These are phyloP conservation scores for Ancistrus triradiatus DNA, from an alignment of 2,113 vertebrate genomes.

Conservation along the genomic window DNA sequence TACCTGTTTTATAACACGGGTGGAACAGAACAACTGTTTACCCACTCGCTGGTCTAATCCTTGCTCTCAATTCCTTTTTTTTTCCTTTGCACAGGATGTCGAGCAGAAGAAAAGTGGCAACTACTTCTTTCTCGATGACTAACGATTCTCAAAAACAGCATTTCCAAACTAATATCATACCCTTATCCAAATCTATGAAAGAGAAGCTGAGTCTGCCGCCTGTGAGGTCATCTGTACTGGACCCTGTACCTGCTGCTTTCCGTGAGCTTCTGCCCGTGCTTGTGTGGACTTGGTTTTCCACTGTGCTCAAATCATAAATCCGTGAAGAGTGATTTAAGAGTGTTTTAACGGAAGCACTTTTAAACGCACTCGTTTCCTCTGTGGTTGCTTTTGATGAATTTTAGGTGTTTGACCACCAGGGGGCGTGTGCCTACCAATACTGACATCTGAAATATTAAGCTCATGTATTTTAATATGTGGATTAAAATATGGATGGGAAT, in stretches of 20 bases:
- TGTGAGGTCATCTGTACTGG: neutral
- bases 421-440: neutral
- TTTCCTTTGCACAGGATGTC: slow-evolving; percentile 78
- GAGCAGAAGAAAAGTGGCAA: slow-evolving; percentile 98
- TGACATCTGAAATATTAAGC: neutral
- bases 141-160: slow-evolving; percentile 23
- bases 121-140: slow-evolving; percentile 98
- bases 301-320: neutral
- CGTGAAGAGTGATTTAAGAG: neutral
- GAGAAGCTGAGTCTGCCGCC: neutral
- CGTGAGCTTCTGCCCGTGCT: neutral
- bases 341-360: slow-evolving; percentile 5
- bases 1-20: too few species aligned
- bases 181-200: neutral
- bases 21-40: too few species aligned
- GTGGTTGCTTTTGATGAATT: neutral
- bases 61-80: neutral
- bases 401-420: slow-evolving; percentile 19
- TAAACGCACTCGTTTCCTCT: too few species aligned
- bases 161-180: neutral
- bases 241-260: too few species aligned
- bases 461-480: neutral
- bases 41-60: too few species aligned
- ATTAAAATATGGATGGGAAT: slow-evolving; percentile 21
- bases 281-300: neutral